Evolutionary conservation across 2,113 vertebrate genomes (phyloP).

Genomic region (Albula glossodonta): DNA sequence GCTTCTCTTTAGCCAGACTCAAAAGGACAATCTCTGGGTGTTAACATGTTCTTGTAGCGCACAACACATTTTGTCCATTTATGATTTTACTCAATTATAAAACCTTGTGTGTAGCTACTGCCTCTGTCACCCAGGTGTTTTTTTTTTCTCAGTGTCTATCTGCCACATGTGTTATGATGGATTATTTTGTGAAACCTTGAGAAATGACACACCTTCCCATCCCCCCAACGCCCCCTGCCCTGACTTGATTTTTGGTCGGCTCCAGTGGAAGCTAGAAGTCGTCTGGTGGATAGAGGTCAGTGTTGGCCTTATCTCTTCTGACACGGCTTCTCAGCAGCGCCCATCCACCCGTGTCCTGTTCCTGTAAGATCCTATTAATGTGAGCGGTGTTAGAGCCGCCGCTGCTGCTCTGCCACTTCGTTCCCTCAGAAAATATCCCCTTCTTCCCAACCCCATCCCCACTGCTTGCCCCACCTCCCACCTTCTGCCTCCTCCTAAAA

Average conservation of each 20-base stretch:
- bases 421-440: background rate
- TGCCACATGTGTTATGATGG: background rate
- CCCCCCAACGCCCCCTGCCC: background rate
- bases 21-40: background rate
- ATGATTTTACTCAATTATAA: background rate
- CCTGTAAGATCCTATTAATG: constrained; percentile 7
- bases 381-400: background rate
- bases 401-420: background rate
- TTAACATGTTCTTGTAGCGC: background rate
- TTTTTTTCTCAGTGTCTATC: background rate
- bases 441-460: background rate
- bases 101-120: background rate
- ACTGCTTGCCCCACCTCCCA: no score
- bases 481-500: background rate
- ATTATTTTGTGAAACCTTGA: constrained; percentile 1
- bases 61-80: background rate
- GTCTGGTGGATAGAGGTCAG: constrained; percentile 2
- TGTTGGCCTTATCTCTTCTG: constrained; percentile 6
- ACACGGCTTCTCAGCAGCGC: background rate
- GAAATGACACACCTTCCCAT: background rate
- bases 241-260: background rate
- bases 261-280: background rate
- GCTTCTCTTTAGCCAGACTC: background rate
- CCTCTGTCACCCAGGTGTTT: background rate
- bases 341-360: constrained; percentile 4